These are phyloP conservation scores for Drepanosiphum platanoidis DNA, from an alignment of 2,888 invertebrate genomes.

Conservation along the genomic window DNA sequence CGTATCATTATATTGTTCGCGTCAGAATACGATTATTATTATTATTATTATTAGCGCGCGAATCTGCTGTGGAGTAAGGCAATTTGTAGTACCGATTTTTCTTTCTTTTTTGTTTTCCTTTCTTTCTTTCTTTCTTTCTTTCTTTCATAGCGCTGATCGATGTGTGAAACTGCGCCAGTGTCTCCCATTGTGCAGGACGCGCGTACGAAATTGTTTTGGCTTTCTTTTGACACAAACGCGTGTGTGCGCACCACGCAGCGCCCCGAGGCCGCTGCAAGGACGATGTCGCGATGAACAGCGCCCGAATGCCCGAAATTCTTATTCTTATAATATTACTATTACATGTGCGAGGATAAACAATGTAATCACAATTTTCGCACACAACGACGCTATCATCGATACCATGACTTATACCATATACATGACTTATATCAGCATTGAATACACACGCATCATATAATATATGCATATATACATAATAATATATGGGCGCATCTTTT, in stretches of 20 bases:
- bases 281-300: slow-evolving; percentile 21
- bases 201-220: slow-evolving; percentile 48
- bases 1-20: slow-evolving; percentile 29
- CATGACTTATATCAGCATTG: slow-evolving; percentile 18
- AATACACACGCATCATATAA: background rate
- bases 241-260: background rate
- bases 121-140: slow-evolving; percentile 45
- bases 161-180: slow-evolving; percentile 27
- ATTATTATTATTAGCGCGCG: background rate
- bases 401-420: too few relatives aligned
- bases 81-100: slow-evolving; percentile 53
- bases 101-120: slow-evolving; percentile 52
- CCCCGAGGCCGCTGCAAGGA: slow-evolving; percentile 57
- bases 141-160: slow-evolving; percentile 7
- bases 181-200: slow-evolving; percentile 47
- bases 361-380: slow-evolving; percentile 16
- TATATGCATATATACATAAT: too few relatives aligned
- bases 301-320: slow-evolving; percentile 36
- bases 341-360: slow-evolving; percentile 25
- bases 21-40: slow-evolving; percentile 9
- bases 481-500: too few relatives aligned
- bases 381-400: slow-evolving; percentile 27
- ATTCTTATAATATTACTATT: slow-evolving; percentile 27
- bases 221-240: slow-evolving; percentile 45
- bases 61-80: background rate